phyloP scores from a whole-genome alignment of 1,140 invertebrate genomes.

The Heliconius hewitsoni region DNA sequence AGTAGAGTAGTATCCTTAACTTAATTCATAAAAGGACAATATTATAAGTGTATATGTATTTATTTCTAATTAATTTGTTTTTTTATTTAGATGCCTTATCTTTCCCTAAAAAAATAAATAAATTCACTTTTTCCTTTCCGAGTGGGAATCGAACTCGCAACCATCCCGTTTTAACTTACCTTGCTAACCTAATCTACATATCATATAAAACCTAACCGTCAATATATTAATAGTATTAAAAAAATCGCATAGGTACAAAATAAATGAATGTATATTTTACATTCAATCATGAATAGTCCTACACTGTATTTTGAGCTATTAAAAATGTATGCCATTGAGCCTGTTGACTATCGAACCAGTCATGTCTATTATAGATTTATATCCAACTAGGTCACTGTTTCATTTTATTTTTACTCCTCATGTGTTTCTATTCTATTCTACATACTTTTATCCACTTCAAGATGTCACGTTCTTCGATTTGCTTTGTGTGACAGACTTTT shows the following conservation, averaged over 20 bases:
- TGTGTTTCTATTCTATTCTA: neutral
- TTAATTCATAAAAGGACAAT: too few species aligned
- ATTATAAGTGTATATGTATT: too few species aligned
- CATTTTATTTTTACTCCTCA: conserved; percentile 5
- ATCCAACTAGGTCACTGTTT: conserved; percentile 9
- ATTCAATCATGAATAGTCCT: neutral
- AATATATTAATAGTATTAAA: neutral
- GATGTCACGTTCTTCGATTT: neutral
- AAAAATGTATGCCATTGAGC: conserved; percentile 1
- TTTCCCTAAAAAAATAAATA: too few species aligned
- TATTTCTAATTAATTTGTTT: too few species aligned
- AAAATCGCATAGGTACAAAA: too few species aligned
- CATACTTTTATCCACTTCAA: neutral
- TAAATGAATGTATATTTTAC: neutral
- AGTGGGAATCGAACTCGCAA: too few species aligned
- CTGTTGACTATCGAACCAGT: neutral
- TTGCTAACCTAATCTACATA: too few species aligned
- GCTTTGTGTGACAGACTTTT: neutral
- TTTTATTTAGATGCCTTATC: too few species aligned
- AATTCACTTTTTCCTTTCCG: too few species aligned
- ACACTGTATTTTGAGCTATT: neutral
- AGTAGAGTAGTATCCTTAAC: too few species aligned
- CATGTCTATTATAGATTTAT: conserved; percentile 7
- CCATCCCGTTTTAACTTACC: too few species aligned
- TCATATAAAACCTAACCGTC: too few species aligned